phyloP scores from a whole-genome alignment of 2,888 invertebrate species.

The Mythimna lalbum region DNA sequence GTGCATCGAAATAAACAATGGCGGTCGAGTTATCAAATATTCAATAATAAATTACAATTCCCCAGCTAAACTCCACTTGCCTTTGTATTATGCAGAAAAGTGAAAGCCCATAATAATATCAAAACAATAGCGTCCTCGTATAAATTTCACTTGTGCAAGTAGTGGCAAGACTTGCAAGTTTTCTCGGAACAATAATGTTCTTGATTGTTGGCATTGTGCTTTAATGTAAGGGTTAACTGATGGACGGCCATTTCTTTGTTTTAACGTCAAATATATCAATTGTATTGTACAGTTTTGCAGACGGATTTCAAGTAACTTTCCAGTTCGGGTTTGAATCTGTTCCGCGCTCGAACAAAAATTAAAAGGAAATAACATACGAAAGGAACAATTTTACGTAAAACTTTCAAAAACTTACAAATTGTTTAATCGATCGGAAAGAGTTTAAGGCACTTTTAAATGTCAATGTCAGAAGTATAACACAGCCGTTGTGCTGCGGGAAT shows the following conservation, averaged over 20 bases:
- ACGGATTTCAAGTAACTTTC: slow-evolving; percentile 22
- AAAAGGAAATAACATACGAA: neutral
- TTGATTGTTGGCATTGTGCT: slow-evolving; percentile 62
- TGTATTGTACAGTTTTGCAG: slow-evolving; percentile 23
- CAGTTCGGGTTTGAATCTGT: slow-evolving; percentile 3
- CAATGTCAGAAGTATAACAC: neutral
- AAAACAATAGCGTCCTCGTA: slow-evolving; percentile 71
- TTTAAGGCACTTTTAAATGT: neutral
- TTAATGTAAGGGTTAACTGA: slow-evolving; percentile 62
- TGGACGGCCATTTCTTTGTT: slow-evolving; percentile 49
- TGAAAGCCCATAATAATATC: slow-evolving; percentile 70
- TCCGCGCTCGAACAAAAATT: slow-evolving; percentile 15
- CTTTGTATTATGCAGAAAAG: slow-evolving; percentile 64
- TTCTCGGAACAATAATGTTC: slow-evolving; percentile 63
- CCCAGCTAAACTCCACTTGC: slow-evolving; percentile 55
- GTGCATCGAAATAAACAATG: slow-evolving; percentile 40
- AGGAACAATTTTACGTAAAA: neutral
- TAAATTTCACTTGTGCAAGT: slow-evolving; percentile 64
- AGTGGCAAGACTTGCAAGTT: slow-evolving; percentile 56
- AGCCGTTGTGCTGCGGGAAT: no score
- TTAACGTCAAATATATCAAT: slow-evolving; percentile 40
- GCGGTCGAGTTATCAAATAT: slow-evolving; percentile 56
- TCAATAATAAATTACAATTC: slow-evolving; percentile 64
- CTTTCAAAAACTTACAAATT: neutral
- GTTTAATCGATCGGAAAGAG: neutral